Evolutionary conservation across 2,888 invertebrate species (phyloP), one percentile per base, ranked within the genome.

Genomic region (Scaptomyza tumidula): DNA sequence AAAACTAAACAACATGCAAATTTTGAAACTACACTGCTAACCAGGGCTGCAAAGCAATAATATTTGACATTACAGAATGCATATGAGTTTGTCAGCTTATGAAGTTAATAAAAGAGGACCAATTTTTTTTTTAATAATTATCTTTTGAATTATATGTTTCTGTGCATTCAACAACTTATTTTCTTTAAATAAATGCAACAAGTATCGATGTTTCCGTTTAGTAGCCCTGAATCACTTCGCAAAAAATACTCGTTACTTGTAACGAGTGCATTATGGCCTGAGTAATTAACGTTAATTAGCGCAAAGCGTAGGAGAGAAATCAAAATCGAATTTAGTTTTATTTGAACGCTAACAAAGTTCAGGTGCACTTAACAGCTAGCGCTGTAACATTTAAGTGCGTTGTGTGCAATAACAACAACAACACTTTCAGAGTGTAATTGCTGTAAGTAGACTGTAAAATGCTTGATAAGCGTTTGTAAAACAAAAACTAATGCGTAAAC

Each of bases 261-360:
- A 46, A 39, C 63, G 66, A 39, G 16, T 45, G 44, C 11, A 16
- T 45, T 24, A 16, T 31, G 24, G 10, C 27, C 45, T 49, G 29
- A 49, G 67, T 80, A 83, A 83, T 80, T 88, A 84, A 56, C 81
- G 57, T 50, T 83, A 88, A 88, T 88, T 80, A 88, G 66, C 44
- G 45, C 43, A 54, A 29, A 68, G 72, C 65, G 64, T 75, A 59
- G 70, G 64, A 83, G 68, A 81, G 77, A 75, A 85, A 82, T 72
- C 70, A 67, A 87, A 81, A 83, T 67, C 66, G 48, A 71, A 71
- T 75, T 80, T 84, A 80, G 78, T 80, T 83, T 83, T 65, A 84
- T 84, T 68, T 64, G 68, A 59, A 63, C 68, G 64, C 33, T 77
- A 72, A 80, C 56, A 69, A 77, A 69, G 80, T 63, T 69, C 75